A percentile compares a stretch with the other conserved stretches of the same genome.
Conservation (phyloP, 2,797 vertebrate species). For the Alectoris magna region DNA sequence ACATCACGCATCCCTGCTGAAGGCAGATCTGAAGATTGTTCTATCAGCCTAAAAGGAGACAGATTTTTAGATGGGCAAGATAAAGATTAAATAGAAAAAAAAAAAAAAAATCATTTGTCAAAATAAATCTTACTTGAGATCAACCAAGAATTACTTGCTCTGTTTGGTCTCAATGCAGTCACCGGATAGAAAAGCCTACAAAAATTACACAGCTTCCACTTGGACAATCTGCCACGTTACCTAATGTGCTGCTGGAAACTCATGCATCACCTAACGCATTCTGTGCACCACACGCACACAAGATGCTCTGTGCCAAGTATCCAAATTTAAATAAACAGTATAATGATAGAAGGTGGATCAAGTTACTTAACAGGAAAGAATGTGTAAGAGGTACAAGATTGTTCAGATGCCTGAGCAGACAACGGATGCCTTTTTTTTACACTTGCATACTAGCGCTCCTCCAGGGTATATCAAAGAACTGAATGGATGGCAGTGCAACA, state of each 20-base stretch:
- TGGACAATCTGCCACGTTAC: not conserved
- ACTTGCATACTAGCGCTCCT: not conserved
- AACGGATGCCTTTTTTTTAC: not conserved
- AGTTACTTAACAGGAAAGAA: not conserved
- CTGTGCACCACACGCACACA: not conserved
- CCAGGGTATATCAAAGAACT: not conserved
- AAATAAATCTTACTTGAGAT: not conserved
- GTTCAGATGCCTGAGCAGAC: not conserved
- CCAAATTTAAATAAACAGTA: constrained; percentile 3
- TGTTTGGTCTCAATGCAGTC: not conserved
- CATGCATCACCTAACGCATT: not conserved
- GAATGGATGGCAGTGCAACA: not conserved
- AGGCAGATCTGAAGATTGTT: not conserved
- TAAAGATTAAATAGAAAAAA: not conserved
- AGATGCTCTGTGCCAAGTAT: not conserved
- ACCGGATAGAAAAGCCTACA: not conserved
- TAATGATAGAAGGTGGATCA: not conserved
- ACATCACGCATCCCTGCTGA: not conserved
- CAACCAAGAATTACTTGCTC: not conserved
- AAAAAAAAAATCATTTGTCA: not conserved
- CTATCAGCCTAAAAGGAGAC: not conserved
- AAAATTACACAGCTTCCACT: not conserved
- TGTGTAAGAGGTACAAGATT: not conserved
- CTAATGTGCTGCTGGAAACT: not conserved
- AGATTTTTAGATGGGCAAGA: not conserved